Base-by-base conservation (phyloP, 2,113 vertebrate species). In the Stercorarius parasiticus region DNA sequence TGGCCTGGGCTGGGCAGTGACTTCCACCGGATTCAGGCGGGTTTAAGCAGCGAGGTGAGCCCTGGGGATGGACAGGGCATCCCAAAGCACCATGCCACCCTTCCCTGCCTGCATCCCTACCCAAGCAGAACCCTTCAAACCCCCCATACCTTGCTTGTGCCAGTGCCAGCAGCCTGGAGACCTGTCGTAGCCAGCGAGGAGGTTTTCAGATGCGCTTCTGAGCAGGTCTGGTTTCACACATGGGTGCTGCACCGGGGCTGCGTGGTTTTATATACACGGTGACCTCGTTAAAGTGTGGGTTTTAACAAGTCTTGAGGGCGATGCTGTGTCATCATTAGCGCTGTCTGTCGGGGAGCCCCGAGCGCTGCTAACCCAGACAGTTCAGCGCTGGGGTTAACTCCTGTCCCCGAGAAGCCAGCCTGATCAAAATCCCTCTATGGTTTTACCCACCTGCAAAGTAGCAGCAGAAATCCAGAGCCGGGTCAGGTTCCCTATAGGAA, bases 261-360 rank as follows among this genome's bases (percentile, higher is more conserved):
- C 0, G 6, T 36, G 65, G 70, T 73, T 95, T 94, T 79, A 42
- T 79, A 56, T 8, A 42, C 32, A 25, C 0, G 0, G 30, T 0
- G 0, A 52, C 82, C 81, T 90, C 1, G 1, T 65, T 69, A 69
- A 91, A 91, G 66, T 49, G 40, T 82, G 70, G 43, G 56, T 67
- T 94, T 96, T 79, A 91, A 84, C 7, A 0, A 82, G 78, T 91
- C 10, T 26, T 58, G 84, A 89, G 78, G 27, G 74, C 1, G 40
- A 53, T 66, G 87, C 78, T 80, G 56, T 84, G 84, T 79, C 90
- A 90, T 55, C 88, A 88, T 92, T 91, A 92, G 80, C 11, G 4
- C 86, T 81, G 88, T 45, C 62, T 58, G 71, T 77, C 0, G 3
- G 71, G 82, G 32, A 94, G 88, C 62, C 86, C 64, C 0, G 0